These are phyloP conservation scores for Brachyalestes nurse DNA, from an alignment of 2,797 vertebrate genomes.

Conservation along the genomic window DNA sequence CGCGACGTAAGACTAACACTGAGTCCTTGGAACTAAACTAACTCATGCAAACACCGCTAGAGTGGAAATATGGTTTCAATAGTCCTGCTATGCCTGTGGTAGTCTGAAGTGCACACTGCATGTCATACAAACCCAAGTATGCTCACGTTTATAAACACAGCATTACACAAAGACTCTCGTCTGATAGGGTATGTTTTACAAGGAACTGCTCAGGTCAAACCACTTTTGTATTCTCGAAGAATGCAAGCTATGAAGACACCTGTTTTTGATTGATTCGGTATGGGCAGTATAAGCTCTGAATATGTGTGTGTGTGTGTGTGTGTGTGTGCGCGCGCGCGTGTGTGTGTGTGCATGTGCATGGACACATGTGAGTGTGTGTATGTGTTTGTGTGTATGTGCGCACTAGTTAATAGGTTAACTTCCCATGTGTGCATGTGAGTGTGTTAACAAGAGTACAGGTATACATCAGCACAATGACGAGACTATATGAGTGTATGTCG, in stretches of 20 bases:
- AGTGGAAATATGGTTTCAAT: conserved; percentile 76
- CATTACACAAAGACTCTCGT: conserved; percentile 61
- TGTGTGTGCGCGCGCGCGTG: not conserved
- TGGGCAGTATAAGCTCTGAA: conserved; percentile 63
- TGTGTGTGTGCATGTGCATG: not conserved
- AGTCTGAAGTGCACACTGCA: conserved; percentile 65
- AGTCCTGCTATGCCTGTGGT: conserved; percentile 63
- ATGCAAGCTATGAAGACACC: conserved; percentile 83
- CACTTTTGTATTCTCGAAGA: conserved; percentile 79
- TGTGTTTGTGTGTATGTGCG: conserved; percentile 21
- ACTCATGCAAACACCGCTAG: conserved; percentile 17
- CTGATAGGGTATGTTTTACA: conserved; percentile 72
- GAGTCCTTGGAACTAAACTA: conserved; percentile 23
- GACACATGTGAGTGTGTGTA: conserved; percentile 18
- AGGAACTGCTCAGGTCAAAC: conserved; percentile 80
- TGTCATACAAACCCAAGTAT: conserved; percentile 73
- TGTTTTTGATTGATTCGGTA: conserved; percentile 83
- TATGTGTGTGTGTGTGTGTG: conserved; percentile 28
- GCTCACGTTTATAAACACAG: conserved; percentile 77
- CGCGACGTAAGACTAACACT: conserved; percentile 3
- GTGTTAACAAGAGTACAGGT: conserved; percentile 37
- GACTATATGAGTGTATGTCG: conserved; percentile 37
- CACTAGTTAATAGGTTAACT: conserved; percentile 5
- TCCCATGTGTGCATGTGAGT: conserved; percentile 34
- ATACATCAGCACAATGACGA: conserved; percentile 12